Percentiles rank a stretch among this genome's conserved stretches.
phyloP scores from a whole-genome alignment of 2,113 vertebrate genomes.

The Aramus guarauna region DNA sequence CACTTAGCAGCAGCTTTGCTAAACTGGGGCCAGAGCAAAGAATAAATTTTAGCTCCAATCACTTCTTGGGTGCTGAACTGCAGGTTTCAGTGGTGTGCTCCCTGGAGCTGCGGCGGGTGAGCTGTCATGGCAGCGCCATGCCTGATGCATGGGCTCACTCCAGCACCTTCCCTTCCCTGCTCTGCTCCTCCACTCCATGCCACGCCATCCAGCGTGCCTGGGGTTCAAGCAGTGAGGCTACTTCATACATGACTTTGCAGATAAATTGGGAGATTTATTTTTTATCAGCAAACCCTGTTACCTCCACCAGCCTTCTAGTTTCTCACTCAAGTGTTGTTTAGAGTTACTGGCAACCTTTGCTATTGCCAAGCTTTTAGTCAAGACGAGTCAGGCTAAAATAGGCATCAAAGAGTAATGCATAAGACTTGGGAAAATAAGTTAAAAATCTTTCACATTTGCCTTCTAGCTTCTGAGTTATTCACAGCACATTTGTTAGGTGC shows the following conservation, averaged over 20 bases:
- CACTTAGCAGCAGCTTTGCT: neutral
- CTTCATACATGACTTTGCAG: neutral
- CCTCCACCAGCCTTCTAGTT: slow-evolving; percentile 15
- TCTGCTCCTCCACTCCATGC: neutral
- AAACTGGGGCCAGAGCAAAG: neutral
- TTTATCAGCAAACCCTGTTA: neutral
- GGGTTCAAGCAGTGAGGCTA: neutral
- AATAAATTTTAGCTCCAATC: neutral
- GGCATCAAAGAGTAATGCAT: neutral
- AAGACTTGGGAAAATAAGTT: slow-evolving; percentile 36
- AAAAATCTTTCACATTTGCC: slow-evolving; percentile 44
- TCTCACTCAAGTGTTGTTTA: slow-evolving; percentile 19
- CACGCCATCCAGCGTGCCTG: neutral
- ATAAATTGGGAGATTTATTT: neutral
- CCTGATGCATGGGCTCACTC: neutral
- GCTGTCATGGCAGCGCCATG: neutral
- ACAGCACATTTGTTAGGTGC: slow-evolving; percentile 19
- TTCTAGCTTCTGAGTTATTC: slow-evolving; percentile 45
- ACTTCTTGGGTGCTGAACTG: neutral
- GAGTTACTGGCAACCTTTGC: slow-evolving; percentile 38
- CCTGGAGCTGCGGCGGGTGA: neutral
- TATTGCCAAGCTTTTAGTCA: slow-evolving; percentile 44
- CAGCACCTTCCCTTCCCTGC: neutral
- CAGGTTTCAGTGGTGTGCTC: neutral
- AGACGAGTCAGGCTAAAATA: slow-evolving; percentile 54